Percentiles rank a stretch among this genome's conserved stretches.
phyloP scores from a whole-genome alignment of 2,888 invertebrate genomes.

The Acleris literana region DNA sequence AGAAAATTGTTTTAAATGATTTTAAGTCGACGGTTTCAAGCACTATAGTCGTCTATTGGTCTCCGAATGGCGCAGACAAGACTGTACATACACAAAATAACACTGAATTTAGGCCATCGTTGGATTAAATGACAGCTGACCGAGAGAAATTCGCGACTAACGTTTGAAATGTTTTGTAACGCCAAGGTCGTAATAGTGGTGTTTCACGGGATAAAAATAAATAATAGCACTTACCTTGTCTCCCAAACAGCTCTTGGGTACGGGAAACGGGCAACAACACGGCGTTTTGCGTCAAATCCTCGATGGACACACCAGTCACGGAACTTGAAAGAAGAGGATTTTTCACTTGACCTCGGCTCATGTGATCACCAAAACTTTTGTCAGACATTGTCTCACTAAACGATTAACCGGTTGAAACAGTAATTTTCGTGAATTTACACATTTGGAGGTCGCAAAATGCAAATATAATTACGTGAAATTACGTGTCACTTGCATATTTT shows the following conservation, averaged over 20 bases:
- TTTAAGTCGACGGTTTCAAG: constrained; percentile 14
- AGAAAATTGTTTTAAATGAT: constrained; percentile 4
- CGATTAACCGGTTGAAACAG: constrained; percentile 60
- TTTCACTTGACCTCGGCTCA: constrained; percentile 73
- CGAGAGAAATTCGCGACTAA: constrained; percentile 45
- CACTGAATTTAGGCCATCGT: constrained; percentile 41
- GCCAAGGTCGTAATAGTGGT: constrained; percentile 55
- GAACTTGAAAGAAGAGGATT: constrained; percentile 90
- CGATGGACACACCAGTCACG: constrained; percentile 88
- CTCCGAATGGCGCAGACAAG: constrained; percentile 24
- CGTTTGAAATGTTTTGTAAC: constrained; percentile 50
- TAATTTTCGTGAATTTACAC: constrained; percentile 73
- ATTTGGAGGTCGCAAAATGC: constrained; percentile 79
- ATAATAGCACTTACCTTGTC: constrained; percentile 74
- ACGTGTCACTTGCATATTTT: constrained; percentile 82
- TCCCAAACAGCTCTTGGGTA: constrained; percentile 65
- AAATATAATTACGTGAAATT: constrained; percentile 79
- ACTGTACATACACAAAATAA: constrained; percentile 24
- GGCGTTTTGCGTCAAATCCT: constrained; percentile 89
- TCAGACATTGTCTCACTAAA: constrained; percentile 67
- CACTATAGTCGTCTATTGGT: constrained; percentile 26
- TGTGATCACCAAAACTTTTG: constrained; percentile 76
- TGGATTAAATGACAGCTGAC: constrained; percentile 51
- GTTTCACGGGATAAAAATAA: constrained; percentile 59
- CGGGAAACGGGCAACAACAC: constrained; percentile 86